Conservation (phyloP, 1,140 invertebrate genomes). For the Brachionus calyciflorus region DNA sequence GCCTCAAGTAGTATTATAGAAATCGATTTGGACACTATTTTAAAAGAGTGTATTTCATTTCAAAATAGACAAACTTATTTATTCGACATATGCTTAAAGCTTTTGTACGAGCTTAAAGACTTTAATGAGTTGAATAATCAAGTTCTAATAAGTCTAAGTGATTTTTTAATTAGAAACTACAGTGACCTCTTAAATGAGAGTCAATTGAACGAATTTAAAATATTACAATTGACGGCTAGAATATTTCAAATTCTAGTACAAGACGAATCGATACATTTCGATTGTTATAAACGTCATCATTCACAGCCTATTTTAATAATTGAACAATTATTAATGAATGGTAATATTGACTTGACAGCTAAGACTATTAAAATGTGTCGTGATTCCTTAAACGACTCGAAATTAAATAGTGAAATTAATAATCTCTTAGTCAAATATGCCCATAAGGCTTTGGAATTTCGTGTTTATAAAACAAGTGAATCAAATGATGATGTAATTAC, state of each 20-base stretch:
- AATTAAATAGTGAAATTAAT: slow-evolving; percentile 53
- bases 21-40: slow-evolving; percentile 20
- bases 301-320: slow-evolving; percentile 54
- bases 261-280: slow-evolving; percentile 23
- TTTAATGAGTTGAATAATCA: slow-evolving; percentile 41
- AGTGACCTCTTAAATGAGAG: background rate
- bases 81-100: slow-evolving; percentile 2
- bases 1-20: slow-evolving; percentile 23
- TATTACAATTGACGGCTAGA: slow-evolving; percentile 16
- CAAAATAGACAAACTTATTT: background rate
- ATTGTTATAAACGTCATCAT: slow-evolving; percentile 54
- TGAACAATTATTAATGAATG: slow-evolving; percentile 60
- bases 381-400: slow-evolving; percentile 34
- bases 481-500: too few relatives aligned
- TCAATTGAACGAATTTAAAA: slow-evolving; percentile 8
- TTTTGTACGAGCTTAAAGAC: slow-evolving; percentile 24
- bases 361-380: slow-evolving; percentile 42
- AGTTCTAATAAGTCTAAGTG: slow-evolving; percentile 23
- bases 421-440: slow-evolving; percentile 54
- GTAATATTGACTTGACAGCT: slow-evolving; percentile 52
- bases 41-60: slow-evolving; percentile 44
- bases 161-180: slow-evolving; percentile 23
- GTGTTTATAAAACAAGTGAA: slow-evolving; percentile 46
- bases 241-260: slow-evolving; percentile 31
- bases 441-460: slow-evolving; percentile 54